A percentile compares a stretch with the other conserved stretches of the same genome.
These are phyloP conservation scores for Philotrypesis tridentata DNA, from an alignment of 1,140 invertebrate genomes.

Conservation along the genomic window DNA sequence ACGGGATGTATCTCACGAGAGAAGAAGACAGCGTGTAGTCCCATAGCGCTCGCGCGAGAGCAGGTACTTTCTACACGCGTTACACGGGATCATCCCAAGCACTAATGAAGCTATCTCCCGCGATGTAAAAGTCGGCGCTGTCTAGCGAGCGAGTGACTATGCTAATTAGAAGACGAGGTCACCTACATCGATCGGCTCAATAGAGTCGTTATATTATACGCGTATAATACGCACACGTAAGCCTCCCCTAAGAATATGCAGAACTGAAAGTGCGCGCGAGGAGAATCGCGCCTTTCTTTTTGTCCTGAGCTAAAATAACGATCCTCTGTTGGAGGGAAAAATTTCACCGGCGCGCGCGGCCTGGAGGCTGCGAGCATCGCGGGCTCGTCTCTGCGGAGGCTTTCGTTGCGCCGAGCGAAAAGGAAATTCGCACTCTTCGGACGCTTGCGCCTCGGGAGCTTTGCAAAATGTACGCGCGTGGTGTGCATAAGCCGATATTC, in stretches of 20 bases:
- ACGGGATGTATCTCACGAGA: neutral
- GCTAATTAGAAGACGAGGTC: constrained; percentile 69
- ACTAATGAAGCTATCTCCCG: constrained; percentile 67
- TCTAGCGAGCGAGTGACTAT: constrained; percentile 44
- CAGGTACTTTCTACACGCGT: constrained; percentile 61
- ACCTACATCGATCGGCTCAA: constrained; percentile 61
- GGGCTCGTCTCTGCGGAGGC: too few species aligned
- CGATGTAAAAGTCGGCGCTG: constrained; percentile 63
- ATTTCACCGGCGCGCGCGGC: too few species aligned
- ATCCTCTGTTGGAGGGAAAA: too few species aligned
- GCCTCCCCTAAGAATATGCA: neutral
- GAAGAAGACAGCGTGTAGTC: neutral
- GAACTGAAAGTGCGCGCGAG: neutral
- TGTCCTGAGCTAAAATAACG: too few species aligned
- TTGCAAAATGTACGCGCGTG: too few species aligned
- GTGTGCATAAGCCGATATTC: too few species aligned
- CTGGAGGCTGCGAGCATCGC: too few species aligned
- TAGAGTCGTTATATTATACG: neutral
- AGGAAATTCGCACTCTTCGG: too few species aligned
- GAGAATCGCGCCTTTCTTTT: neutral
- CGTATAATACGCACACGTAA: neutral
- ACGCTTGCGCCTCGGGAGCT: too few species aligned
- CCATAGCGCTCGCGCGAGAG: neutral
- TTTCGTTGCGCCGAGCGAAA: too few species aligned
- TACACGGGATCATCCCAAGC: constrained; percentile 58